These are phyloP conservation scores for Protosalanx chinensis DNA, from an alignment of 2,797 vertebrate genomes.

Conservation along the genomic window DNA sequence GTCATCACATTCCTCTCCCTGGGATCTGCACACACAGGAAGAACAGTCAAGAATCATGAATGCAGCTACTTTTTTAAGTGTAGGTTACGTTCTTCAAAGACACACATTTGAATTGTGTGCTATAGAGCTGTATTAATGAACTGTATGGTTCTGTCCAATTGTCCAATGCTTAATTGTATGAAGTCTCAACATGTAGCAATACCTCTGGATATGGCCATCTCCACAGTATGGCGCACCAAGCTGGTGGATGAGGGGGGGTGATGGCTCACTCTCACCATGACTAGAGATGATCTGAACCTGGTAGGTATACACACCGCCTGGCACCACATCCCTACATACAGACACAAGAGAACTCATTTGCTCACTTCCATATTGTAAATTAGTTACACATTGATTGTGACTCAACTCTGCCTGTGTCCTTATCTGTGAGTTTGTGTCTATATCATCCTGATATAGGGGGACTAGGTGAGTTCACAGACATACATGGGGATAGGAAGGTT, in stretches of 20 bases:
- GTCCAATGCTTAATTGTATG: neutral
- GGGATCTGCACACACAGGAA: constrained; percentile 63
- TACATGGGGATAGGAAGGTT: neutral
- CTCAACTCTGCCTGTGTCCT: neutral
- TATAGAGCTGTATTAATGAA: too few relatives aligned
- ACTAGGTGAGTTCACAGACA: constrained; percentile 2
- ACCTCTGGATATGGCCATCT: constrained; percentile 92
- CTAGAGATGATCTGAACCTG: constrained; percentile 80
- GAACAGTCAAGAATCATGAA: neutral
- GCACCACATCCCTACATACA: constrained; percentile 77
- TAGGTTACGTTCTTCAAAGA: neutral
- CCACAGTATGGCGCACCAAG: constrained; percentile 92
- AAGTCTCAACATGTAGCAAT: constrained; percentile 21
- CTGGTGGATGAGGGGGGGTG: constrained; percentile 78
- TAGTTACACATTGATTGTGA: neutral
- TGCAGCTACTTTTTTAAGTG: neutral
- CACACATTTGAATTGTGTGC: neutral
- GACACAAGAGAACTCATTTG: neutral
- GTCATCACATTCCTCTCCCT: constrained; percentile 94
- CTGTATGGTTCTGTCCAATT: neutral
- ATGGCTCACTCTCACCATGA: constrained; percentile 83
- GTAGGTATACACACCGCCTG: constrained; percentile 80
- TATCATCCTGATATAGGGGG: neutral
- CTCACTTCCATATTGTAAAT: too few relatives aligned
- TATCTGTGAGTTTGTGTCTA: neutral